Percentiles rank a stretch among this genome's conserved stretches.
phyloP scores from a whole-genome alignment of 2,888 invertebrate species.

The Andrena dorsata region DNA sequence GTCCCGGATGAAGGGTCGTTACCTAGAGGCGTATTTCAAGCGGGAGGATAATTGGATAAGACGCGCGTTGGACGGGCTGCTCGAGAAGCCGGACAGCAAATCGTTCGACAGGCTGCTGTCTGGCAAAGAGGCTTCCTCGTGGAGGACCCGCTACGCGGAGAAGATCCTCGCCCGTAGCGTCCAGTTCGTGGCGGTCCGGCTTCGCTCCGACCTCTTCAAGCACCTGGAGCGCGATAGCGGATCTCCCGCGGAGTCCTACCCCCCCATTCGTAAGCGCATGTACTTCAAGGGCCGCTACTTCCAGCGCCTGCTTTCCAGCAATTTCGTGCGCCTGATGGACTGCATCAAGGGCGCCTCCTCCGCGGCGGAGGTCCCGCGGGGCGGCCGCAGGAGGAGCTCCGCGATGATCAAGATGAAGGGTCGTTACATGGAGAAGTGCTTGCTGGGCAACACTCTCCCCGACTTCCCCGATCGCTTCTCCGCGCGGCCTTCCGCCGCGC shows the following conservation, averaged over 20 bases:
- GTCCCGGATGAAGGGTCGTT: slow-evolving; percentile 54
- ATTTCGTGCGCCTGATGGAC: slow-evolving; percentile 37
- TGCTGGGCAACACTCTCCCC: slow-evolving; percentile 3
- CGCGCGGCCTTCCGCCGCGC: background rate
- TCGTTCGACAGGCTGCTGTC: slow-evolving; percentile 5
- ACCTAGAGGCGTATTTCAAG: slow-evolving; percentile 58
- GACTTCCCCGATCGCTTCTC: slow-evolving; percentile 2
- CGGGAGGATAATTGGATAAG: slow-evolving; percentile 47
- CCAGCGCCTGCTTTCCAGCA: slow-evolving; percentile 45
- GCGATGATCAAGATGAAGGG: slow-evolving; percentile 50
- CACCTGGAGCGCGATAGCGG: background rate
- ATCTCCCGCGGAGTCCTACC: background rate
- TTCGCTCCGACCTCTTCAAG: slow-evolving; percentile 25
- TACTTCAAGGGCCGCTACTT: slow-evolving; percentile 60
- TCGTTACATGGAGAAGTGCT: slow-evolving; percentile 58
- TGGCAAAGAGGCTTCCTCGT: slow-evolving; percentile 16
- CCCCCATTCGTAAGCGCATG: slow-evolving; percentile 32
- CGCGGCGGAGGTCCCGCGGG: background rate
- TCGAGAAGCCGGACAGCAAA: slow-evolving; percentile 21
- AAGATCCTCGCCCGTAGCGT: slow-evolving; percentile 47
- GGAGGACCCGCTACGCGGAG: slow-evolving; percentile 61
- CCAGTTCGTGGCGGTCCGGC: slow-evolving; percentile 23
- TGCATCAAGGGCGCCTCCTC: background rate
- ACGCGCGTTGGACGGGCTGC: slow-evolving; percentile 26
- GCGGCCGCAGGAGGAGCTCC: slow-evolving; percentile 28